Conservation (phyloP, 1,140 invertebrate species). For the Formica selysi region DNA sequence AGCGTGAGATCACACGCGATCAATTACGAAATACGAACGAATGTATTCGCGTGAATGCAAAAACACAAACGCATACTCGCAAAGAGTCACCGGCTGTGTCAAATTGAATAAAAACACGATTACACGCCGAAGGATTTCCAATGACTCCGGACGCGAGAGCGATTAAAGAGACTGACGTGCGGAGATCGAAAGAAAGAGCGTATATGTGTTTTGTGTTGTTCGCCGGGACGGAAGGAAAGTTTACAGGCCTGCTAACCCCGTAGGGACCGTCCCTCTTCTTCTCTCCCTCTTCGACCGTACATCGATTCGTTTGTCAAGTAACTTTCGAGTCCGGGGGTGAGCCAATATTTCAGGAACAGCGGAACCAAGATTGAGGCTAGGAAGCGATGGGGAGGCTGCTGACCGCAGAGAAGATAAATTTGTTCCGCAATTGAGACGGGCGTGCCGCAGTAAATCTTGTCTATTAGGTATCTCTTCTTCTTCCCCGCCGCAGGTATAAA, state of each 20-base stretch:
- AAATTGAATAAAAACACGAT: constrained; percentile 53
- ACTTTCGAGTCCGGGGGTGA: constrained; percentile 83
- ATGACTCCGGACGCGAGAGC: constrained; percentile 15
- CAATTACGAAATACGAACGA: constrained; percentile 30
- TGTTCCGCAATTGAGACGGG: constrained; percentile 85
- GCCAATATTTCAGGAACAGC: constrained; percentile 84
- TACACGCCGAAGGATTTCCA: constrained; percentile 38
- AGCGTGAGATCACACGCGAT: constrained; percentile 11
- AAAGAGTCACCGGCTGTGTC: constrained; percentile 9
- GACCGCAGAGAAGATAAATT: constrained; percentile 85
- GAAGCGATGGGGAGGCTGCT: constrained; percentile 83
- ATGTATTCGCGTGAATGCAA: background rate
- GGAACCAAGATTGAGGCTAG: constrained; percentile 84
- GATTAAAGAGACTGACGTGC: constrained; percentile 42
- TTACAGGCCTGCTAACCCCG: constrained; percentile 70
- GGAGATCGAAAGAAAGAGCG: constrained; percentile 46
- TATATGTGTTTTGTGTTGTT: constrained; percentile 46
- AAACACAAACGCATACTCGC: background rate
- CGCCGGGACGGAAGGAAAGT: constrained; percentile 57
- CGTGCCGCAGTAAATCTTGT: constrained; percentile 85
- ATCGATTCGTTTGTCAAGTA: constrained; percentile 78
- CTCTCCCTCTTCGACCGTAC: constrained; percentile 62
- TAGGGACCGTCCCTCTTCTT: constrained; percentile 67
- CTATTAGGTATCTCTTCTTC: constrained; percentile 81
- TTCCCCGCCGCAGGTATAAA: constrained; percentile 78